Conservation (phyloP, 2,888 invertebrate species). For the Trichogramma dendrolimi region DNA sequence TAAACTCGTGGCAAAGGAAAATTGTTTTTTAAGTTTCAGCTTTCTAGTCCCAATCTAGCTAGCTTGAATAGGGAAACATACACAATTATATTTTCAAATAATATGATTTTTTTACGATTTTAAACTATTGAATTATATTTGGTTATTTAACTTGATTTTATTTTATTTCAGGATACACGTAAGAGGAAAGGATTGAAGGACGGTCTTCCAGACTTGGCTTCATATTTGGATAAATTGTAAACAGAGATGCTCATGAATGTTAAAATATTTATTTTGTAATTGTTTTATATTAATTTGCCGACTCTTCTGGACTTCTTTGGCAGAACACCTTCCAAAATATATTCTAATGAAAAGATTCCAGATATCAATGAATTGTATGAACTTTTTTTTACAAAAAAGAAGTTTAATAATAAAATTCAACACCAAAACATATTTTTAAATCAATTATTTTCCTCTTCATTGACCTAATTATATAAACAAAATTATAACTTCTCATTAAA, state of each 20-base stretch:
- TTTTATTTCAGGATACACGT: slow-evolving; percentile 73
- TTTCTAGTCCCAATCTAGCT: slow-evolving; percentile 42
- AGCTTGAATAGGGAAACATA: slow-evolving; percentile 54
- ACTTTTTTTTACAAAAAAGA: too few species aligned
- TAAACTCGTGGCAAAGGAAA: slow-evolving; percentile 52
- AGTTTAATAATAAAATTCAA: too few species aligned
- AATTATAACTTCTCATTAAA: too few species aligned
- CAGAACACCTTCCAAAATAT: too few species aligned
- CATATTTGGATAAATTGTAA: slow-evolving; percentile 99
- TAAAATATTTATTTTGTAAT: slow-evolving; percentile 51
- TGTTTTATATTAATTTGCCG: slow-evolving; percentile 20
- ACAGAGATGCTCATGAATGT: slow-evolving; percentile 37
- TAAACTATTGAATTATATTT: background rate
- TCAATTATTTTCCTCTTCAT: too few species aligned
- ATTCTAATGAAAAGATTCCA: too few species aligned
- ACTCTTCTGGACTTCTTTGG: too few species aligned
- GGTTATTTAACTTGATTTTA: slow-evolving; percentile 15
- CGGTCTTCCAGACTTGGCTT: slow-evolving; percentile 88
- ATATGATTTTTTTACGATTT: background rate
- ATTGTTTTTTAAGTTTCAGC: slow-evolving; percentile 54
- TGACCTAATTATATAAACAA: too few species aligned
- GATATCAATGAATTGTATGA: too few species aligned
- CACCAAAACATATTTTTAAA: too few species aligned
- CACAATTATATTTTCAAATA: slow-evolving; percentile 35
- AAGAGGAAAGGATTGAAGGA: slow-evolving; percentile 99